phyloP scores from a whole-genome alignment of 2,797 vertebrate species.

The Microctenopoma stevenorrisi region DNA sequence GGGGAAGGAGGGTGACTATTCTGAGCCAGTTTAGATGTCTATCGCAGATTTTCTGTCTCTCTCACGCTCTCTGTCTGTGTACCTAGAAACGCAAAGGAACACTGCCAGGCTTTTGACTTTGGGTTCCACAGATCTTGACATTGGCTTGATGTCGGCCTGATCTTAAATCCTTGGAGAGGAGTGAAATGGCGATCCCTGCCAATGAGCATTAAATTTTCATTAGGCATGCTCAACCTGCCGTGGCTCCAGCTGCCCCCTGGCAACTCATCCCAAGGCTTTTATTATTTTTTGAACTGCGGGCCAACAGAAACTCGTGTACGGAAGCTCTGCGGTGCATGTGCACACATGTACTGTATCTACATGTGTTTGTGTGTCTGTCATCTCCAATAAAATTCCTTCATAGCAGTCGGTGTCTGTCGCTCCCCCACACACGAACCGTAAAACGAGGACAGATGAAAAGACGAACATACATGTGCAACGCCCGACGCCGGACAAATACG shows the following conservation, averaged over 20 bases:
- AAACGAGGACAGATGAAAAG: constrained; percentile 59
- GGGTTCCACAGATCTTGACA: constrained; percentile 76
- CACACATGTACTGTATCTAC: constrained; percentile 5
- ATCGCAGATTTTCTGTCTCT: constrained; percentile 67
- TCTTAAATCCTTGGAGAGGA: constrained; percentile 68
- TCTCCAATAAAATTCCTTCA: constrained; percentile 23
- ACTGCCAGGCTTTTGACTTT: constrained; percentile 72
- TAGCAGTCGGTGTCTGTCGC: constrained; percentile 33
- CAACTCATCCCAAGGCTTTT: constrained; percentile 65
- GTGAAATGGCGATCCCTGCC: constrained; percentile 65
- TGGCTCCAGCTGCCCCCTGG: constrained; percentile 65
- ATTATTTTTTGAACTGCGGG: constrained; percentile 70
- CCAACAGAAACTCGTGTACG: constrained; percentile 45
- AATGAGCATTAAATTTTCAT: constrained; percentile 77
- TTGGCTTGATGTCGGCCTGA: constrained; percentile 76
- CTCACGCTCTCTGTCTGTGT: constrained; percentile 46
- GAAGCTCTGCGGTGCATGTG: constrained; percentile 13
- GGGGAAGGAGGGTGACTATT: constrained; percentile 50
- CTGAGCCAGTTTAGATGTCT: constrained; percentile 62
- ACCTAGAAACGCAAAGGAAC: constrained; percentile 54
- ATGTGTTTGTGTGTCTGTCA: constrained; percentile 48
- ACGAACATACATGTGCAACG: constrained; percentile 35
- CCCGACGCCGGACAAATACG: background rate
- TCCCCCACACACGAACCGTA: constrained; percentile 50
- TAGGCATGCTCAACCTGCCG: constrained; percentile 71